phyloP scores from a whole-genome alignment of 1,140 invertebrate genomes.

The Penaeus indicus region DNA sequence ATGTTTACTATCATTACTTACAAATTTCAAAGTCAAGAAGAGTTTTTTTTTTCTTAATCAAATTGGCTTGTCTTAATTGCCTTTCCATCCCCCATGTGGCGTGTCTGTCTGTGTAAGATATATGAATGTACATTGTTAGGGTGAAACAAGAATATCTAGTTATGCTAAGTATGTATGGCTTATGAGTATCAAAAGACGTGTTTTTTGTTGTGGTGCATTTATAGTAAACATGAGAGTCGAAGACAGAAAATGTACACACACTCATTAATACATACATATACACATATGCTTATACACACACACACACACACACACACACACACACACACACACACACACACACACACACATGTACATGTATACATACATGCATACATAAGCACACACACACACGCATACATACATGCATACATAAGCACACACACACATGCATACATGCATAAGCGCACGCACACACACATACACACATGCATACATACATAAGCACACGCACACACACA shows the following conservation, averaged over 20 bases:
- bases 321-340: background rate
- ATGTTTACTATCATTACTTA: too few species aligned
- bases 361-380: slow-evolving; percentile 40
- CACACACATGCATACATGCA: background rate
- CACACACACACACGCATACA: background rate
- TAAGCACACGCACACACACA: background rate
- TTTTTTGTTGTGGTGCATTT: background rate
- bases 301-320: background rate
- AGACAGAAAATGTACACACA: background rate
- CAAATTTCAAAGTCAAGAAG: too few species aligned
- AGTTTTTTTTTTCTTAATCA: too few species aligned
- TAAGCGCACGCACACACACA: background rate
- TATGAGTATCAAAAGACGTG: background rate
- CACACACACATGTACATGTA: background rate
- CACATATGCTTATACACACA: slow-evolving; percentile 10
- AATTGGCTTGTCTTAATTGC: too few species aligned
- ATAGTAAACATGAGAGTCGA: background rate
- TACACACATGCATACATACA: background rate
- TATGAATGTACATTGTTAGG: too few species aligned
- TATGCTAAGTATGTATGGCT: too few species aligned
- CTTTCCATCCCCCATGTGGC: too few species aligned
- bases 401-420: background rate
- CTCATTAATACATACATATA: background rate
- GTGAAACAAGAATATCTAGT: too few species aligned
- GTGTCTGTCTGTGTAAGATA: too few species aligned